Percentiles rank a stretch among this genome's conserved stretches.
Evolutionary conservation across 2,113 vertebrate species (phyloP).

Genomic region (Amazona vittata): DNA sequence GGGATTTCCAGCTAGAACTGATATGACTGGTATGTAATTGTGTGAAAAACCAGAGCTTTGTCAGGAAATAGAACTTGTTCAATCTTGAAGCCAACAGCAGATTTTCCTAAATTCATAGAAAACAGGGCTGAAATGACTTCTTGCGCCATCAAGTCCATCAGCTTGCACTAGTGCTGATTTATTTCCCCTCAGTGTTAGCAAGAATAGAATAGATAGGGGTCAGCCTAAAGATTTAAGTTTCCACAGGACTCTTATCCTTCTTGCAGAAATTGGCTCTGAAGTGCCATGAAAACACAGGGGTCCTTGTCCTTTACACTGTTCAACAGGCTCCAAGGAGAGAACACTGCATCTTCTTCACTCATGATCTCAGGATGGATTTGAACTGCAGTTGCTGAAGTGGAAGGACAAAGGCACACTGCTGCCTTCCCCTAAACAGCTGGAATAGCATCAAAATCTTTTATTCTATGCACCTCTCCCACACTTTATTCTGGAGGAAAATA

Average conservation of each 20-base stretch:
- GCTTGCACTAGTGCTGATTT: constrained; percentile 7
- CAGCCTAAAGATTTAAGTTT: constrained; percentile 62
- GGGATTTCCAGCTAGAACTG: not conserved
- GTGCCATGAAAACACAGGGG: constrained; percentile 31
- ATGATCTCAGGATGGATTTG: constrained; percentile 52
- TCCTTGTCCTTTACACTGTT: constrained; percentile 53
- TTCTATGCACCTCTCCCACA: not conserved
- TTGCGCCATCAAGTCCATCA: not conserved
- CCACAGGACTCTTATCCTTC: constrained; percentile 37
- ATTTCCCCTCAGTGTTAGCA: not conserved
- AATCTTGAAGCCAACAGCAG: not conserved
- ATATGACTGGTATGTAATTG: not conserved
- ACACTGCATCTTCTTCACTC: constrained; percentile 32
- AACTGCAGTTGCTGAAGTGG: constrained; percentile 55
- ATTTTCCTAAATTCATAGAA: constrained; percentile 45
- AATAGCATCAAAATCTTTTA: constrained; percentile 15
- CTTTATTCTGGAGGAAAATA: not conserved
- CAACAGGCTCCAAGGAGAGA: constrained; percentile 49
- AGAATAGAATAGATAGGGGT: constrained; percentile 35
- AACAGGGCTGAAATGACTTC: constrained; percentile 1
- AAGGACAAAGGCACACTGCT: constrained; percentile 28
- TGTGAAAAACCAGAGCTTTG: constrained; percentile 20
- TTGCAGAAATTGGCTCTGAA: constrained; percentile 60
- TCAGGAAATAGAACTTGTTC: not conserved
- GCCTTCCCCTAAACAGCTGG: constrained; percentile 18